Base-by-base conservation (phyloP, 2,113 vertebrate genomes). In the Menura novaehollandiae region DNA sequence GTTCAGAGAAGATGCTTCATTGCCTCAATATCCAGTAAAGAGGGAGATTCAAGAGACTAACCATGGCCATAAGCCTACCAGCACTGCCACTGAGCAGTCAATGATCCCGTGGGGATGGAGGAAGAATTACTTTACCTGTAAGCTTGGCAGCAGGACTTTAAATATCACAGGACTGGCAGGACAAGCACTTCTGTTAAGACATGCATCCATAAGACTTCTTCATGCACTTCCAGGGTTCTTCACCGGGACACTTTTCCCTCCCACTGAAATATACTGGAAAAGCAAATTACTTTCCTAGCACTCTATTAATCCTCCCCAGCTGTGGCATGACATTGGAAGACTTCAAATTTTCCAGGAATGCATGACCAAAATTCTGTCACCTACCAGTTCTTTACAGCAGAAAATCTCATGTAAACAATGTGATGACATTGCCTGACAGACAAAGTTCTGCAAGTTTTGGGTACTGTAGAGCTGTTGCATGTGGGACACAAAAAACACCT, bases 51-150 rank as follows among this genome's bases (percentile, higher is more conserved):
- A 47, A 76, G 37, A 75, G 28, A n/a, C 14, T 67, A 64, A 23
- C 22, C 32, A 21, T 4, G 20, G 20, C 33, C 43, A 37, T 0
- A 0, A 85, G 32, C 33, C 51, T 32, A 13, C 14, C 0, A 0
- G 27, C 28, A 66, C 15, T 32, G 27, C 3, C 1, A 4, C n/a
- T 7, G 2, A 51, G 21, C 10, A 78, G 66, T 17, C 46, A 33
- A 35, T 39, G 41, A 68, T 55, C 21, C 35, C 30, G 23, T 15
- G 7, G 26, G 15, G 46, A 15, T 7, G 35, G 11, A 32, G 24
- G n/a, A 93, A 27, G 76, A 79, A 58, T n/a, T 33, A 21, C 8
- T 39, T 43, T 41, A 52, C 16, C 26, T 78, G 28, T 43, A 41
- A 73, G 11, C 30, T 30, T 80, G 33, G 63, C 14, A 88, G 30